These are phyloP conservation scores for Lordiphosa andalusiaca DNA, from an alignment of 2,888 invertebrate species.

Conservation along the genomic window DNA sequence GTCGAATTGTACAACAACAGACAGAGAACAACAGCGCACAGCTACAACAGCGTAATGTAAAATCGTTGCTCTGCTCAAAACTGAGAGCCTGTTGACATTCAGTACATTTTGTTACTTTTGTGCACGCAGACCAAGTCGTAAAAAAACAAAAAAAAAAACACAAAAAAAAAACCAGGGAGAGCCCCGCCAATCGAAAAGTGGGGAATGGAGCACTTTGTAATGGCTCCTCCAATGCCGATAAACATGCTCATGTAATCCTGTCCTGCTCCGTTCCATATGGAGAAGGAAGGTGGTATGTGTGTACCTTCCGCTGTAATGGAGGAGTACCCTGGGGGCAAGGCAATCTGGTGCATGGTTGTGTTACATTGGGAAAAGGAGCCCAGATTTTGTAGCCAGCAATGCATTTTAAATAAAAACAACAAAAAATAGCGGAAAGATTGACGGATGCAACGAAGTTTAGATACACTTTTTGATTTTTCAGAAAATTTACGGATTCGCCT, in stretches of 20 bases:
- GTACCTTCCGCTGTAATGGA: conserved; percentile 49
- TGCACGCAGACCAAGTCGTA: conserved; percentile 63
- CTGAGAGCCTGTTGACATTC: conserved; percentile 80
- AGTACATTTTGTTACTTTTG: conserved; percentile 81
- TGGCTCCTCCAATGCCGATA: background rate
- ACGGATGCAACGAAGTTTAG: no score
- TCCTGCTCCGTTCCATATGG: conserved; percentile 12
- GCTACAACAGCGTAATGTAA: conserved; percentile 77
- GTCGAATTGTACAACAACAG: conserved; percentile 3
- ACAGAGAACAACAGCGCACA: conserved; percentile 56
- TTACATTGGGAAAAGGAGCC: conserved; percentile 80
- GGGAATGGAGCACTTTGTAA: background rate
- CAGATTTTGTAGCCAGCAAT: conserved; percentile 77
- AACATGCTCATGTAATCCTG: no score
- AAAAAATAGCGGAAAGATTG: conserved; percentile 6
- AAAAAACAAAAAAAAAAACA: conserved; percentile 19
- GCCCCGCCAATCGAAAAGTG: background rate
- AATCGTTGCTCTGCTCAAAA: conserved; percentile 57
- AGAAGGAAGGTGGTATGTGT: no score
- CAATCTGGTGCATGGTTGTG: conserved; percentile 80
- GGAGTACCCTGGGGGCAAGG: conserved; percentile 54
- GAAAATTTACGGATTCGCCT: no score
- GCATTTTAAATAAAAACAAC: conserved; percentile 52
- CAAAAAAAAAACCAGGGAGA: conserved; percentile 6
- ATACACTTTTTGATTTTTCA: no score